Evolutionary conservation across 2,888 invertebrate species (phyloP).

Genomic region (Brachylomia viminalis): DNA sequence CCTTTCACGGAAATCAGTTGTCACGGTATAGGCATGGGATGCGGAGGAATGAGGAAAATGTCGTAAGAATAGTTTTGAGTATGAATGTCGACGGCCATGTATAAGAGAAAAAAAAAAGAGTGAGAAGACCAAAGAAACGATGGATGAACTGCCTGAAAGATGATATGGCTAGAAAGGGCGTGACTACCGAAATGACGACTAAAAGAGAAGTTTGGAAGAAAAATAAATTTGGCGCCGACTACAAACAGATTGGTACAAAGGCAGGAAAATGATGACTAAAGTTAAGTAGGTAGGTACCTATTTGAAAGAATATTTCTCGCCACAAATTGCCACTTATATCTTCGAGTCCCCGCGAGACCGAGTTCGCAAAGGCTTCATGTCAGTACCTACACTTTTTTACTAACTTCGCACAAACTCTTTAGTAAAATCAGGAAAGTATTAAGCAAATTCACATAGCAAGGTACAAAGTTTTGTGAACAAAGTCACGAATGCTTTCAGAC

Average conservation of each 20-base stretch:
- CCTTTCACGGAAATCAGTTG: not conserved
- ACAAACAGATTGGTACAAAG: not conserved
- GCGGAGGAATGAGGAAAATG: not conserved
- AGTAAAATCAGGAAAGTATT: not conserved
- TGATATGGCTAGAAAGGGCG: not conserved
- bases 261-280: not conserved
- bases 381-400: not conserved
- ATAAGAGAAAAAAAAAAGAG: no score
- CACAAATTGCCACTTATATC: not conserved
- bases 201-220: not conserved
- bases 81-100: no score
- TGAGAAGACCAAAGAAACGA: not conserved
- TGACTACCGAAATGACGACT: not conserved
- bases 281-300: not conserved
- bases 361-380: not conserved
- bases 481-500: constrained; percentile 44
- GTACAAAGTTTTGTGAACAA: constrained; percentile 34
- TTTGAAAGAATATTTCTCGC: not conserved
- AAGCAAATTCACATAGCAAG: constrained; percentile 18
- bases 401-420: not conserved
- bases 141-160: not conserved
- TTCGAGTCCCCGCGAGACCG: not conserved
- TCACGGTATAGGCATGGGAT: not conserved
- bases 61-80: not conserved
- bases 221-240: not conserved